Evolutionary conservation across 2,797 vertebrate species (phyloP).

Genomic region (Galagoides demidoff): DNA sequence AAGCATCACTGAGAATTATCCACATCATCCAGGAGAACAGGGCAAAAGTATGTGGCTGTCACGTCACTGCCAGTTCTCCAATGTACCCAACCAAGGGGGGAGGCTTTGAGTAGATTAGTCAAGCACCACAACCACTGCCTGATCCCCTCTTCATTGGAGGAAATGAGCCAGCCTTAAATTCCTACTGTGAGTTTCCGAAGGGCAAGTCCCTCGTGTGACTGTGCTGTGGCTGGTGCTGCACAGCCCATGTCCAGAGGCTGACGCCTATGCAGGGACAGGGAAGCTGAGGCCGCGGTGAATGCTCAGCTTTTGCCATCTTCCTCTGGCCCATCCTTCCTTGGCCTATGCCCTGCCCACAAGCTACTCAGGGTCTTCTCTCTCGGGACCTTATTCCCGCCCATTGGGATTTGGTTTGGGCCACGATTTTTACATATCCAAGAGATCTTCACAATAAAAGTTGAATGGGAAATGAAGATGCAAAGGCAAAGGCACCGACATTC

Average conservation of each 20-base stretch:
- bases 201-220: background rate
- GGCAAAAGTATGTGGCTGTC: background rate
- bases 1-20: background rate
- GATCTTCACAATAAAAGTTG: background rate
- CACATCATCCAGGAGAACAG: background rate
- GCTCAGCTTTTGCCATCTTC: too few species aligned
- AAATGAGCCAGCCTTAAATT: background rate
- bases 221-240: too few species aligned
- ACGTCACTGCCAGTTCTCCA: background rate
- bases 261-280: background rate
- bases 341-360: background rate
- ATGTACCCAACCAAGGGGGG: background rate
- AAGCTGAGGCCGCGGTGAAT: background rate
- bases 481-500: background rate
- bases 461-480: background rate
- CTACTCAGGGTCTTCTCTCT: background rate
- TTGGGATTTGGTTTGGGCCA: background rate
- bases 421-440: background rate
- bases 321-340: background rate
- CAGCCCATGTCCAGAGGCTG: accelerated
- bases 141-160: background rate
- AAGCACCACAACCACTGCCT: too few species aligned
- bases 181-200: background rate
- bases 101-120: background rate
- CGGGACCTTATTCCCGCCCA: background rate